Conservation (phyloP, 2,113 vertebrate genomes). For the Loxodonta africana region DNA sequence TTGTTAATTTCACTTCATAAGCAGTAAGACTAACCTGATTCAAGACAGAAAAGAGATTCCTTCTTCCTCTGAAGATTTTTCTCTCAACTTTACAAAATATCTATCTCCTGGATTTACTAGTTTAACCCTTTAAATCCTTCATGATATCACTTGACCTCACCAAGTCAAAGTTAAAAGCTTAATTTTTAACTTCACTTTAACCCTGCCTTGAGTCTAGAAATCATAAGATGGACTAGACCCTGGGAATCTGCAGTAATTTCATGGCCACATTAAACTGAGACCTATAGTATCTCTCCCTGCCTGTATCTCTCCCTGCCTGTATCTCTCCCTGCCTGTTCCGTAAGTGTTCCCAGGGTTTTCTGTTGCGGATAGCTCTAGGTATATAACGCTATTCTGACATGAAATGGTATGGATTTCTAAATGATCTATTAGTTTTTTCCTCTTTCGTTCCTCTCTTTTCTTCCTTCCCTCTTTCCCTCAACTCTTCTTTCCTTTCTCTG, state of each 20-base stretch:
- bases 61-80: neutral
- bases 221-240: neutral
- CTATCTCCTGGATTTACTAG: neutral
- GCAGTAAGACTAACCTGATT: slow-evolving; percentile 37
- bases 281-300: neutral
- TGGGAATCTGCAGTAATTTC: neutral
- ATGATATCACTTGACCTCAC: neutral
- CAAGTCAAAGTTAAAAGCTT: neutral
- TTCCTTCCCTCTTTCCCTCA: neutral
- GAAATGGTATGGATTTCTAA: neutral
- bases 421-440: neutral
- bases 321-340: neutral
- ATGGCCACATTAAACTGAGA: neutral
- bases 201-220: neutral
- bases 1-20: neutral
- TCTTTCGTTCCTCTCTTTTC: too few relatives aligned
- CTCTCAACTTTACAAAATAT: neutral
- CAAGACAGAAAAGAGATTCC: neutral
- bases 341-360: neutral
- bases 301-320: neutral
- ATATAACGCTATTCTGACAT: neutral
- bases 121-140: neutral
- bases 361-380: neutral
- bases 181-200: slow-evolving; percentile 69
- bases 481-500: too few relatives aligned